Evolutionary conservation across 2,113 vertebrate species (phyloP).

Genomic region (Illadopsis cleaveri): DNA sequence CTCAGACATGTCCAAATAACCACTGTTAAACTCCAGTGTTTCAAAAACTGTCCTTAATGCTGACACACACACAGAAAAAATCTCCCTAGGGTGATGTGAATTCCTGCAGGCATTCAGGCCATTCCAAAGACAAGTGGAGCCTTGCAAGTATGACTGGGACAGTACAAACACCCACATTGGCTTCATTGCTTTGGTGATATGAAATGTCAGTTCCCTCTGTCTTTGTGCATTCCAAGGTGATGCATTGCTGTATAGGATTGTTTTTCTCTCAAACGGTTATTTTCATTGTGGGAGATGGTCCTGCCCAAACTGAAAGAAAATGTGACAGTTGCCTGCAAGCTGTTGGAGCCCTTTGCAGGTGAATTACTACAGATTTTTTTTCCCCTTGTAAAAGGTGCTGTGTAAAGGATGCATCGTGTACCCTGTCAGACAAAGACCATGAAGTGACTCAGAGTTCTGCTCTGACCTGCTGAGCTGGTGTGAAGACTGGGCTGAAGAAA

Average conservation of each 20-base stretch:
- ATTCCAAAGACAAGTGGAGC: not conserved
- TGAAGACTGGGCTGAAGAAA: not conserved
- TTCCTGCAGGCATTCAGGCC: not conserved
- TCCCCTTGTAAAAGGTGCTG: not conserved
- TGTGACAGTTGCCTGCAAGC: not conserved
- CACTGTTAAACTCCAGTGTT: not conserved
- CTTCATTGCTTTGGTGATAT: not conserved
- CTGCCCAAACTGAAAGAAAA: not conserved
- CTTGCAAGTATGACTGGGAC: not conserved
- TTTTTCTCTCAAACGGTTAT: not conserved
- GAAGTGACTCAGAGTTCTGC: not conserved
- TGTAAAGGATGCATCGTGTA: not conserved
- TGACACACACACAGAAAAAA: too few species aligned
- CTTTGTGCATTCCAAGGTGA: not conserved
- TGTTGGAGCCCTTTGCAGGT: not conserved
- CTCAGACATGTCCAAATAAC: not conserved
- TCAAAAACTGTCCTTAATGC: not conserved
- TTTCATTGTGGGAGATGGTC: not conserved
- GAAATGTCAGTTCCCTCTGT: not conserved
- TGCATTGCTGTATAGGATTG: not conserved
- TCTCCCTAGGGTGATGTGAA: accelerated
- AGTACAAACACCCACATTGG: accelerated
- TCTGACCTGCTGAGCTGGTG: not conserved
- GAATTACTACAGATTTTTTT: not conserved
- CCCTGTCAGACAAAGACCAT: not conserved